Percentiles rank a stretch among this genome's conserved stretches.
These are phyloP conservation scores for Premnoplex brunnescens DNA, from an alignment of 2,797 vertebrate genomes.

Conservation along the genomic window DNA sequence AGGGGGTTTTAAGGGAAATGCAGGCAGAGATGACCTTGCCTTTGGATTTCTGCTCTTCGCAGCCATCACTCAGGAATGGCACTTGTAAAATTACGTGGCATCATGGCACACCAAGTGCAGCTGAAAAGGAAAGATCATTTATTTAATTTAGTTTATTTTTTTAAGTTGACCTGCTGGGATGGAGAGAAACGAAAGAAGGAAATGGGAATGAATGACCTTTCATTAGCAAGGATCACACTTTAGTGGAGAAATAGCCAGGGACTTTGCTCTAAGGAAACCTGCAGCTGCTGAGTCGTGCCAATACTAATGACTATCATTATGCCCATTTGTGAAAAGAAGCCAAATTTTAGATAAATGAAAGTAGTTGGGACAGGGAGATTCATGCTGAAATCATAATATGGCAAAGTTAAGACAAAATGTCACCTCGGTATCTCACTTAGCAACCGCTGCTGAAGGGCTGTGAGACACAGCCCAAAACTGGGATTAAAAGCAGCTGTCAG, in stretches of 20 bases:
- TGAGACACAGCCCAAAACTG: neutral
- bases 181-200: conserved; percentile 5
- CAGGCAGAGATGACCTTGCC: neutral
- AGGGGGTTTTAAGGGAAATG: neutral
- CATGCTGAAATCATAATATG: neutral
- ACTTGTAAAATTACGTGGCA: neutral
- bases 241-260: neutral
- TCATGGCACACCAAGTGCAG: neutral
- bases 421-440: neutral
- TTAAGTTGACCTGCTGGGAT: neutral
- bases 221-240: conserved; percentile 7
- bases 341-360: conserved; percentile 38
- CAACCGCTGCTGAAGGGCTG: neutral
- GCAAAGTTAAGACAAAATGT: conserved; percentile 5
- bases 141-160: neutral
- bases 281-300: conserved; percentile 40
- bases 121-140: neutral
- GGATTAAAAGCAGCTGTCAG: neutral
- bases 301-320: conserved; percentile 57
- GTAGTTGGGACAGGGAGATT: neutral
- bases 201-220: conserved; percentile 62
- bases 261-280: conserved; percentile 35
- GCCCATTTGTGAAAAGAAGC: conserved; percentile 25
- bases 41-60: neutral
- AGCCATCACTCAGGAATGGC: neutral